Evolutionary conservation across 1,140 invertebrate genomes (phyloP).

Genomic region (Triops cancriformis): DNA sequence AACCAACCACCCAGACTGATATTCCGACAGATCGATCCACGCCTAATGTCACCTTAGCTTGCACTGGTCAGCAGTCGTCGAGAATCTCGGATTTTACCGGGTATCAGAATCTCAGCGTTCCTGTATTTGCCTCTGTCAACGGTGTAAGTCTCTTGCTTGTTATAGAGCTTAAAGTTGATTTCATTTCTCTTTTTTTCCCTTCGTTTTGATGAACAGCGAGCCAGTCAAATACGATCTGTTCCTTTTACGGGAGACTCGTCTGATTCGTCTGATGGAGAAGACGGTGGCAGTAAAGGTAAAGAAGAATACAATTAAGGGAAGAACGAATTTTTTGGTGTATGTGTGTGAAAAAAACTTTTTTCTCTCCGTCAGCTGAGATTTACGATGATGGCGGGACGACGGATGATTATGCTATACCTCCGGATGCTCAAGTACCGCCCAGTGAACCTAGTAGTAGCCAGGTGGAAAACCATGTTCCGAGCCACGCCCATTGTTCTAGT

Average conservation of each 20-base stretch:
- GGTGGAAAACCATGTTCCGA: constrained; percentile 16
- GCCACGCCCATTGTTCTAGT: constrained; percentile 6
- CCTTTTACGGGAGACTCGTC: constrained; percentile 92
- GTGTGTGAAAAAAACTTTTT: not conserved
- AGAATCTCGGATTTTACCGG: constrained; percentile 23
- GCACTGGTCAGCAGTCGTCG: not conserved
- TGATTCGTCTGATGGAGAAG: constrained; percentile 86
- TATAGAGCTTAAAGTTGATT: constrained; percentile 14
- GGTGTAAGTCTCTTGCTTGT: constrained; percentile 51
- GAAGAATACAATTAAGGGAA: constrained; percentile 45
- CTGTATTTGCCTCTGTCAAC: constrained; percentile 92
- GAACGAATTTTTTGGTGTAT: not conserved
- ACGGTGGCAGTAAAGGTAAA: constrained; percentile 58
- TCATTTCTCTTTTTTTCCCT: constrained; percentile 17
- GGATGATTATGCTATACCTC: constrained; percentile 91
- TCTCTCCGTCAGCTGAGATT: not conserved
- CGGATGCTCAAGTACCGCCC: constrained; percentile 36
- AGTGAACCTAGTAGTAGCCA: not conserved
- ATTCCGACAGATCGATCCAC: constrained; percentile 33
- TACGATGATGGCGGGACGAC: constrained; percentile 17
- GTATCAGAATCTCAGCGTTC: constrained; percentile 52
- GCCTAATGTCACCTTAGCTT: constrained; percentile 20
- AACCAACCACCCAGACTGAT: constrained; percentile 35
- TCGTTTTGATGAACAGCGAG: constrained; percentile 51
- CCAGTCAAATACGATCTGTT: constrained; percentile 89